Percentiles rank a stretch among this genome's conserved stretches.
Conservation (phyloP, 2,888 invertebrate species). For the Morinoia aosen region DNA sequence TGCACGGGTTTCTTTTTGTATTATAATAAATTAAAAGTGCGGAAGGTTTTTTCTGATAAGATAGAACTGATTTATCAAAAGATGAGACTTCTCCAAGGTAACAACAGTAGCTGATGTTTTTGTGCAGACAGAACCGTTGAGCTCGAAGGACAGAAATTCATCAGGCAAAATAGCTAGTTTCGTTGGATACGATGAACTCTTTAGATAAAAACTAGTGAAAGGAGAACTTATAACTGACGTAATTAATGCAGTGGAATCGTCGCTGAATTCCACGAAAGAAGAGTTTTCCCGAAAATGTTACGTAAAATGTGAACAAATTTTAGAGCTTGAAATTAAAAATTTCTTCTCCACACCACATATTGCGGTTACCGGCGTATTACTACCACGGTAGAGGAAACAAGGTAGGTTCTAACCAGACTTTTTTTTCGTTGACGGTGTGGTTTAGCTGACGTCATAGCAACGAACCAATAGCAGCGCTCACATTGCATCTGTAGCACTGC, state of each 20-base stretch:
- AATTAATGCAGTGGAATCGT: not conserved
- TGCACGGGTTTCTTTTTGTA: no score
- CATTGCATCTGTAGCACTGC: no score
- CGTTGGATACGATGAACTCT: not conserved
- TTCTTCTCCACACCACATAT: not conserved
- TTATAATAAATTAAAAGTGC: no score
- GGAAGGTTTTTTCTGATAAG: no score
- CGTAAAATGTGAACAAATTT: not conserved
- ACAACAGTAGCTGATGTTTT: no score
- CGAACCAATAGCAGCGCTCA: no score
- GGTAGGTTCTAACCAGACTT: no score
- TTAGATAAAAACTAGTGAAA: not conserved
- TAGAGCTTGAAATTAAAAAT: not conserved
- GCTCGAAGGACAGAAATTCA: not conserved
- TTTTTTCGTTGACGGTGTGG: no score
- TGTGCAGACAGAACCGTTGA: not conserved
- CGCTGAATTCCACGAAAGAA: no score
- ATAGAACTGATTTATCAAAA: not conserved
- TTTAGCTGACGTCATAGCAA: no score
- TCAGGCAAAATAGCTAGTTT: not conserved
- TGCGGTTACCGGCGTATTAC: no score
- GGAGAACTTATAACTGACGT: not conserved
- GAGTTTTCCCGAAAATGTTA: not conserved
- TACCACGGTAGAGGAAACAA: no score
- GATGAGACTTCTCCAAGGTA: not conserved